Base-by-base conservation (phyloP, 2,888 invertebrate genomes). In the Andrena hattorfiana region DNA sequence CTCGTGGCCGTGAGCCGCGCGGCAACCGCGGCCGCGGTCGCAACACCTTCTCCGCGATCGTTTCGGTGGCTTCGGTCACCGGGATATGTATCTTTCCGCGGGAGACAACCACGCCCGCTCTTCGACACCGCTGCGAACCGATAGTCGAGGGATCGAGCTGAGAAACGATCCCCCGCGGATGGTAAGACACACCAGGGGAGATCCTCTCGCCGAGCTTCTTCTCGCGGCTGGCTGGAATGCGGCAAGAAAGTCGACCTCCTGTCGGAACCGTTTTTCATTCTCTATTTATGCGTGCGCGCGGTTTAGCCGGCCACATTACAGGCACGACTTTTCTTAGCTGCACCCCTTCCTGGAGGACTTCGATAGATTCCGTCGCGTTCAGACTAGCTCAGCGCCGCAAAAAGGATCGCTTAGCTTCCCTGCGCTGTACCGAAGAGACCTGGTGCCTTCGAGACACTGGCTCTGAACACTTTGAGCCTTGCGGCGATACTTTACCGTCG, bases 21-120 rank as follows among this genome's bases (percentile, higher is more conserved):
- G 56, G 56, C 63, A 30, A 63, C 64, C 49, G 64, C 42, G 26
- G 59, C 63, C 73, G 75, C 68, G 68, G 64, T 69, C 81, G 84
- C 71, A 70, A 72, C 80, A 79, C 77, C 83, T 85, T 62, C 42
- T 5, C 71, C 35, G 60, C 64, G 56, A 63, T 67, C 82, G 81
- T 84, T 81, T 83, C 86, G 82, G 77, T 85, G 85, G 80, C 82
- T 82, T 30, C 74, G 83, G 86, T 86, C 82, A 89, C 85, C 86
- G 77, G 85, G 85, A 90, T 89, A 88, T 56, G 56, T 89, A 89
- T 88, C 87, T 86, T 78, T 87, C 87, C 87, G 89, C 88, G 83
- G 84, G 85, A 56, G 78, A 75, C 78, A 81, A 84, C 87, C 83
- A 81, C 86, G 83, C 84, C 84, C 70, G 88, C 70, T 77, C 69